Conservation (phyloP, 2,797 vertebrate genomes). For the Pangasius mekongensis region DNA sequence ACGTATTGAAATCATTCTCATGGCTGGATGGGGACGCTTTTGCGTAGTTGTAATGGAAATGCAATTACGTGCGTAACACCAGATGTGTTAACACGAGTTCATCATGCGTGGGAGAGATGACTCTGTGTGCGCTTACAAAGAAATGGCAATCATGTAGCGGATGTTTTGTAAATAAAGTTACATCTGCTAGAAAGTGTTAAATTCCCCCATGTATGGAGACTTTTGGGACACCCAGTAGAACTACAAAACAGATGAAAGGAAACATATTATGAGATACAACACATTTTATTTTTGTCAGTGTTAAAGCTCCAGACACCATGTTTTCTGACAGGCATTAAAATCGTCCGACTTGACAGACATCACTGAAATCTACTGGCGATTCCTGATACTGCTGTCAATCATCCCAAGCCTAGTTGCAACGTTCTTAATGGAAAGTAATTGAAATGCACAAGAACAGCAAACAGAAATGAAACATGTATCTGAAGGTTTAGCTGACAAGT, state of each 20-base stretch:
- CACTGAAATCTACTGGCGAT: no score
- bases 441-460: not conserved
- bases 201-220: no score
- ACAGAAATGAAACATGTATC: not conserved
- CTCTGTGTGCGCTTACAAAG: no score
- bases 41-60: no score
- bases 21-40: no score
- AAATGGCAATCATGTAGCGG: no score
- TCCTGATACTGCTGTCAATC: not conserved
- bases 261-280: not conserved
- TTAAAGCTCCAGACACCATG: not conserved
- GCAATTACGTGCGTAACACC: no score
- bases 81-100: no score
- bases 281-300: not conserved
- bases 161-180: no score
- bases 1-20: no score
- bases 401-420: not conserved
- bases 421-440: not conserved
- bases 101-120: no score
- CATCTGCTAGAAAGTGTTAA: no score
- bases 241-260: not conserved
- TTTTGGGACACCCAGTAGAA: not conserved
- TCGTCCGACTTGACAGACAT: not conserved
- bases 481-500: not conserved
- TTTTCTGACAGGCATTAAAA: not conserved